A percentile compares a stretch with the other conserved stretches of the same genome.
Conservation (phyloP, 2,113 vertebrate genomes). For the Oenanthe melanoleuca region DNA sequence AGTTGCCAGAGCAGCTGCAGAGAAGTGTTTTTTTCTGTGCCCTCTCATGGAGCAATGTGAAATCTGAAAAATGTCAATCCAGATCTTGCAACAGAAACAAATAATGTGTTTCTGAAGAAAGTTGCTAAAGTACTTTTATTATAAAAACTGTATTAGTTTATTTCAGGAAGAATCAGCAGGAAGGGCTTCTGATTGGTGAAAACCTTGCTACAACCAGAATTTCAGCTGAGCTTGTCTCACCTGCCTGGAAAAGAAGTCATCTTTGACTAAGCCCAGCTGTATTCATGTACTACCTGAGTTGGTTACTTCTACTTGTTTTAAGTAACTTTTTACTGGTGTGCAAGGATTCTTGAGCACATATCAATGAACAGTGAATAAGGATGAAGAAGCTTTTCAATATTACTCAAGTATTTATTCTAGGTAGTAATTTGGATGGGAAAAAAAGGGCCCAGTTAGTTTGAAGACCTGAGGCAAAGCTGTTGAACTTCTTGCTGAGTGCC, state of each 20-base stretch:
- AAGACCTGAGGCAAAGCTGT: not conserved
- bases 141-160: not conserved
- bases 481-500: not conserved
- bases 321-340: not conserved
- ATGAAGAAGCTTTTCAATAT: not conserved
- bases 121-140: not conserved
- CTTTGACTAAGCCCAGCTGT: not conserved
- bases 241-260: not conserved
- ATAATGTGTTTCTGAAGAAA: not conserved
- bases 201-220: not conserved
- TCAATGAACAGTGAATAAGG: not conserved
- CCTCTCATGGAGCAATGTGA: not conserved
- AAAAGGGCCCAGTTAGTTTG: not conserved
- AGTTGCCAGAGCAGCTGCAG: not conserved
- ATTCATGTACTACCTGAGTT: not conserved
- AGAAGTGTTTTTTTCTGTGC: not conserved
- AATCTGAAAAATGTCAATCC: not conserved
- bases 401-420: not conserved
- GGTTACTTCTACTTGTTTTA: not conserved
- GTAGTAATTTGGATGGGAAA: not conserved
- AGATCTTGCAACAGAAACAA: not conserved
- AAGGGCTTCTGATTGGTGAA: not conserved
- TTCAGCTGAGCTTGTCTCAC: not conserved
- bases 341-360: not conserved
- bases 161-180: not conserved